A percentile compares a stretch with the other conserved stretches of the same genome.
phyloP scores from a whole-genome alignment of 2,113 vertebrate genomes.

The Polyodon spathula region DNA sequence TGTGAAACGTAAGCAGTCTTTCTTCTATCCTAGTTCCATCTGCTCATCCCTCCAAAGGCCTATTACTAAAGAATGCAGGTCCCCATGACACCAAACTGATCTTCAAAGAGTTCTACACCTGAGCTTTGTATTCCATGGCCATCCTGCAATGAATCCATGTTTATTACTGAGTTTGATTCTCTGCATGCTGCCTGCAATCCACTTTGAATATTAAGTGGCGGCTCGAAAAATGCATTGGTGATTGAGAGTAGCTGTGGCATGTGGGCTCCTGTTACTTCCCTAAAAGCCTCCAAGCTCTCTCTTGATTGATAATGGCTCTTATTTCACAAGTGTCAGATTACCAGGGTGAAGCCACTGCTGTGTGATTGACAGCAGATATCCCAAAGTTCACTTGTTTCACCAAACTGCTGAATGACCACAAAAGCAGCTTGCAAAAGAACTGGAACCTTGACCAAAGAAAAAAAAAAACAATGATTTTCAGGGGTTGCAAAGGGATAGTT shows the following conservation, averaged over 20 bases:
- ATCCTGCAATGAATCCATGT: slow-evolving; percentile 35
- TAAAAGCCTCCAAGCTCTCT: slow-evolving; percentile 25
- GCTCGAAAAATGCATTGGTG: slow-evolving; percentile 21
- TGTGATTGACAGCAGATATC: slow-evolving; percentile 17
- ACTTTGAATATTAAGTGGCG: slow-evolving; percentile 55
- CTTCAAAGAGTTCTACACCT: slow-evolving; percentile 21
- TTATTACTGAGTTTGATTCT: slow-evolving; percentile 43
- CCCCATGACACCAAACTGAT: slow-evolving; percentile 13
- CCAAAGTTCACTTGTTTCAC: slow-evolving; percentile 6
- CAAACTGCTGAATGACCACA: neutral
- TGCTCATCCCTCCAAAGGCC: neutral
- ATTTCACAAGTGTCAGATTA: slow-evolving; percentile 24
- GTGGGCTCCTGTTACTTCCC: slow-evolving; percentile 25
- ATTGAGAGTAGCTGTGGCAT: slow-evolving; percentile 30
- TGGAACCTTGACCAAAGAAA: neutral
- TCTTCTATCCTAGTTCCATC: neutral
- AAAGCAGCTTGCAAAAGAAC: too few relatives aligned
- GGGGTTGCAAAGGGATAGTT: neutral
- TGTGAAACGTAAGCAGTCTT: too few relatives aligned
- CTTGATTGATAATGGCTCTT: slow-evolving; percentile 29
- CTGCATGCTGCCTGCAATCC: slow-evolving; percentile 37
- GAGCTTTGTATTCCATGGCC: slow-evolving; percentile 38
- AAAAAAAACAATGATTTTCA: neutral
- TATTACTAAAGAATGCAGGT: neutral
- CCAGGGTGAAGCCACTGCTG: slow-evolving; percentile 13